Evolutionary conservation across 1,140 invertebrate genomes (phyloP).

Genomic region (Asobara japonica): DNA sequence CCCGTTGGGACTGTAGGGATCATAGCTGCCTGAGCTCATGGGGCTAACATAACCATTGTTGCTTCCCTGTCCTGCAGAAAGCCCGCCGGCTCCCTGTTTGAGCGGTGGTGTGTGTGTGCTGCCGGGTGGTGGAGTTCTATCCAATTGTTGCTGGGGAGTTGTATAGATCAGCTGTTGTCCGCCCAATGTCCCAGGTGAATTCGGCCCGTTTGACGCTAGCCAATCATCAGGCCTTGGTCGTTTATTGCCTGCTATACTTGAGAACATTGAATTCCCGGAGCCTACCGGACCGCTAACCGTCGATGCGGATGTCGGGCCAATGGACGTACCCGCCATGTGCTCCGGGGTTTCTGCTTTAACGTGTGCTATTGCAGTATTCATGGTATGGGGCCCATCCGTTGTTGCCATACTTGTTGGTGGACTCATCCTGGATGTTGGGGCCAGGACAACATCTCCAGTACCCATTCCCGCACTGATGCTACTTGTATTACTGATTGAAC

Average conservation of each 20-base stretch:
- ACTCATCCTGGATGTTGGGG: slow-evolving; percentile 40
- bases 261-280: slow-evolving; percentile 48
- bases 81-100: slow-evolving; percentile 46
- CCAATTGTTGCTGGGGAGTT: slow-evolving; percentile 70
- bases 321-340: slow-evolving; percentile 51
- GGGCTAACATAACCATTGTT: slow-evolving; percentile 86
- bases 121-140: slow-evolving; percentile 46
- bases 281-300: slow-evolving; percentile 44
- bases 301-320: slow-evolving; percentile 36
- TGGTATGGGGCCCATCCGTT: slow-evolving; percentile 36
- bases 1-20: slow-evolving; percentile 86
- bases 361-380: slow-evolving; percentile 44
- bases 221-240: slow-evolving; percentile 69
- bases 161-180: slow-evolving; percentile 69
- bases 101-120: slow-evolving; percentile 10
- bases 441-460: slow-evolving; percentile 30
- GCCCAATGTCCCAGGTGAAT: slow-evolving; percentile 67
- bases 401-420: slow-evolving; percentile 45
- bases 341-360: slow-evolving; percentile 59
- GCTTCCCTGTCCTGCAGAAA: slow-evolving; percentile 67
- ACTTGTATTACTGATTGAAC: neutral
- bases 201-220: slow-evolving; percentile 70
- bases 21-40: slow-evolving; percentile 84
- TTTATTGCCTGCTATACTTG: slow-evolving; percentile 54
- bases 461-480: slow-evolving; percentile 16